These are phyloP conservation scores for Champsocephalus gunnari DNA, from an alignment of 2,797 vertebrate genomes.

Conservation along the genomic window DNA sequence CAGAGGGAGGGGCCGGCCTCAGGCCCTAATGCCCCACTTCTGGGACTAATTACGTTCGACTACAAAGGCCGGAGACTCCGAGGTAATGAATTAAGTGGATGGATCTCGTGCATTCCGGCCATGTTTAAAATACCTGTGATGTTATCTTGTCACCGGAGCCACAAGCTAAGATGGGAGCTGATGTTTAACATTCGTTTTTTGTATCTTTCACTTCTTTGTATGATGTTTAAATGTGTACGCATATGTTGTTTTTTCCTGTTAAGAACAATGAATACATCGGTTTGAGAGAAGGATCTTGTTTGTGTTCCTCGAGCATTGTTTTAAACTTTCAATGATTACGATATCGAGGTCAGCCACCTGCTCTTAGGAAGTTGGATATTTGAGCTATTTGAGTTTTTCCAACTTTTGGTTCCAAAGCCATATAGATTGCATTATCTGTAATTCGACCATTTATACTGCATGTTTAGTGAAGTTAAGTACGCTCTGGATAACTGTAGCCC, in stretches of 20 bases:
- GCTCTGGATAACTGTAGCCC: constrained; percentile 8
- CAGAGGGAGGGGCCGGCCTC: constrained; percentile 27
- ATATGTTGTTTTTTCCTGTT: background rate
- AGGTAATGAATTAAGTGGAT: constrained; percentile 72
- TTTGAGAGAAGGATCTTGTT: too few species aligned
- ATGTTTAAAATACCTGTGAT: constrained; percentile 75
- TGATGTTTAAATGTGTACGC: background rate
- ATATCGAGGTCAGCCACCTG: constrained; percentile 13
- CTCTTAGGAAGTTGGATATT: background rate
- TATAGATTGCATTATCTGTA: background rate
- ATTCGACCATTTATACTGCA: background rate
- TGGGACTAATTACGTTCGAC: constrained; percentile 73
- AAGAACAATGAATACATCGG: background rate
- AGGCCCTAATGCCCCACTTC: constrained; percentile 38
- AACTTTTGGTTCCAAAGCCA: background rate
- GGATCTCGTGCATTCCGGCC: constrained; percentile 61
- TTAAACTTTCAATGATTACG: background rate
- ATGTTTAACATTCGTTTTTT: constrained; percentile 30
- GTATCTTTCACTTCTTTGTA: background rate
- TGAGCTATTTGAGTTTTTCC: background rate
- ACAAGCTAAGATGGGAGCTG: constrained; percentile 15
- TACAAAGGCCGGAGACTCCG: constrained; percentile 66
- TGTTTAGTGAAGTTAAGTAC: background rate
- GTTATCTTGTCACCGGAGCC: constrained; percentile 59
- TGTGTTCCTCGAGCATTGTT: rapidly evolving